Base-by-base conservation (phyloP, 2,888 invertebrate genomes). In the Cactoblastis cactorum region DNA sequence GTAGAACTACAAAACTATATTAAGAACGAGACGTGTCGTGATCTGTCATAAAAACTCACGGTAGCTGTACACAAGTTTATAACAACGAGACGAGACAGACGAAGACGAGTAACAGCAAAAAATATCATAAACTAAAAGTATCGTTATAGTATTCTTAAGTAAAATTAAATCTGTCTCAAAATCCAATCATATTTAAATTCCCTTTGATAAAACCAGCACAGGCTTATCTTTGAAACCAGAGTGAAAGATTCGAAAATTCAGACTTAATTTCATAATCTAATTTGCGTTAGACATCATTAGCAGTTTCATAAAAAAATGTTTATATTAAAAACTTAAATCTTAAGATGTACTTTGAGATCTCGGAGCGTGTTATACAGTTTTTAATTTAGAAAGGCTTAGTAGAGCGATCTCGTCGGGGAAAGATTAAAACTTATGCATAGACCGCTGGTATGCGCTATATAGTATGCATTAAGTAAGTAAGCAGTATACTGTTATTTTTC, bases 321-420 rank as follows among this genome's bases (percentile, higher is more conserved):
- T 28, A 43, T 43, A 43, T 43, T 43, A 32, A 43, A 28, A 28
- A 43, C 28, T 28, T 11, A 11, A 34, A 46, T 19, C 45, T 46
- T 19, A 46, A 46, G 45, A 46, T 34, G 33, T 6, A 24, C 12
- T 39, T 39, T 19, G n/a, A 45, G 33, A 46, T 46, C 34, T 52
- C 39, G 49, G 53, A 47, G 51, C 54, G 55, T 52, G 54, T 53
- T 50, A 35, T 50, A 53, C 53, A 53, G 48, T 58, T 58, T 57
- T 58, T 57, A 58, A 58, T 58, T 58, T 54, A 55, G 54, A 58
- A 35, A 9, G 53, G 53, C 52, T 58, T 58, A 58, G 38, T 34
- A 35, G 49, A 45, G 19, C 34, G 39, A 45, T 55, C 53, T 19
- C 46, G 47, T 33, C 41, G 45, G 35, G 15, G 18, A 18, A 8